Percentiles rank a stretch among this genome's conserved stretches.
phyloP scores from a whole-genome alignment of 2,113 vertebrate species.

The Pyxicephalus adspersus region DNA sequence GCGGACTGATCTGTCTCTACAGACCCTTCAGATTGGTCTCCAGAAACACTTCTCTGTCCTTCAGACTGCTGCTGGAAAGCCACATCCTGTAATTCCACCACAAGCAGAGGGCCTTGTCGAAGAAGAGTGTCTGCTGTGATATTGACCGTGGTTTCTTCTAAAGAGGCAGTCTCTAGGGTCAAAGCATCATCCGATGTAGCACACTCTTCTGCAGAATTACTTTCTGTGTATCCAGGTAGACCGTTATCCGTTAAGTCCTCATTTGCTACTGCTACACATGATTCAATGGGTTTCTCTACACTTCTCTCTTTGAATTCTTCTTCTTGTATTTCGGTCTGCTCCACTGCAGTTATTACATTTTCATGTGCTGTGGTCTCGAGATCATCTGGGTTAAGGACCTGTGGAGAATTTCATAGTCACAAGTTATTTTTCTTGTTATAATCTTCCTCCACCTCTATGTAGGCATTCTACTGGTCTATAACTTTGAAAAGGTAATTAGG shows the following conservation, averaged over 20 bases:
- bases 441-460: too few relatives aligned
- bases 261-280: conserved; percentile 33
- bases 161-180: conserved; percentile 61
- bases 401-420: neutral
- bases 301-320: conserved; percentile 36
- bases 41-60: conserved; percentile 69
- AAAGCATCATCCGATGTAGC: conserved; percentile 64
- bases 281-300: conserved; percentile 60
- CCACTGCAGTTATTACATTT: conserved; percentile 55
- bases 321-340: conserved; percentile 53
- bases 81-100: conserved; percentile 75
- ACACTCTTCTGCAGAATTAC: conserved; percentile 64
- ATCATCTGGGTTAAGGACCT: conserved; percentile 64
- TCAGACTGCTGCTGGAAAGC: conserved; percentile 68
- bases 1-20: conserved; percentile 64
- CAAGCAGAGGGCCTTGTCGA: conserved; percentile 70
- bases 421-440: too few relatives aligned
- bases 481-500: too few relatives aligned
- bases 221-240: conserved; percentile 60
- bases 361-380: conserved; percentile 62
- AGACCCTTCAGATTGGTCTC: conserved; percentile 70
- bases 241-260: conserved; percentile 68
- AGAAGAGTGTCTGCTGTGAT: conserved; percentile 65
- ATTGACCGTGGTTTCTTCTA: conserved; percentile 72
- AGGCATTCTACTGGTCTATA: too few relatives aligned